Conservation (phyloP, 2,113 vertebrate species). For the Macrotis lagotis region DNA sequence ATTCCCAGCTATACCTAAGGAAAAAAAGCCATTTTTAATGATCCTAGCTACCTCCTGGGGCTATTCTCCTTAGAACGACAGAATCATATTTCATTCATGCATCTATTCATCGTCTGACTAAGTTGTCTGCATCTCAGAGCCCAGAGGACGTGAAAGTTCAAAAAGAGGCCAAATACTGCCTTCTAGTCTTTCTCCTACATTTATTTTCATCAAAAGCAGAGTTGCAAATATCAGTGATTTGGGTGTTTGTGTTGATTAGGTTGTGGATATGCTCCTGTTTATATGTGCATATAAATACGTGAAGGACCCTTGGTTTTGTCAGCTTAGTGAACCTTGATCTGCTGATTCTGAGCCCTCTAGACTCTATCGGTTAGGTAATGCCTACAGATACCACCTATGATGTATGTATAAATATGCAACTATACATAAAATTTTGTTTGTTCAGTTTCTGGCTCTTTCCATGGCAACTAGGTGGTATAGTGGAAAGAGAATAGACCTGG, state of each 20-base stretch:
- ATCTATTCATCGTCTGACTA: neutral
- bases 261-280: neutral
- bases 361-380: neutral
- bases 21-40: neutral
- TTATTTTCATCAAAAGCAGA: neutral
- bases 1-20: neutral
- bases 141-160: neutral
- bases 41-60: neutral
- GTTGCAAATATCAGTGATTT: constrained; percentile 8
- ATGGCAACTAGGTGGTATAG: neutral
- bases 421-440: neutral
- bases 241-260: neutral
- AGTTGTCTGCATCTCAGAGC: neutral
- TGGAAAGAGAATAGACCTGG: neutral
- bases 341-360: neutral
- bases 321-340: neutral
- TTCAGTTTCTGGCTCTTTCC: neutral
- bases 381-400: neutral
- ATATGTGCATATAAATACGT: neutral
- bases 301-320: neutral
- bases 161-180: neutral
- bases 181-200: neutral
- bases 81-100: neutral
- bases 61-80: neutral
- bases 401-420: neutral